Conservation (phyloP, 2,797 vertebrate species). For the Chaetodon trifasciatus region DNA sequence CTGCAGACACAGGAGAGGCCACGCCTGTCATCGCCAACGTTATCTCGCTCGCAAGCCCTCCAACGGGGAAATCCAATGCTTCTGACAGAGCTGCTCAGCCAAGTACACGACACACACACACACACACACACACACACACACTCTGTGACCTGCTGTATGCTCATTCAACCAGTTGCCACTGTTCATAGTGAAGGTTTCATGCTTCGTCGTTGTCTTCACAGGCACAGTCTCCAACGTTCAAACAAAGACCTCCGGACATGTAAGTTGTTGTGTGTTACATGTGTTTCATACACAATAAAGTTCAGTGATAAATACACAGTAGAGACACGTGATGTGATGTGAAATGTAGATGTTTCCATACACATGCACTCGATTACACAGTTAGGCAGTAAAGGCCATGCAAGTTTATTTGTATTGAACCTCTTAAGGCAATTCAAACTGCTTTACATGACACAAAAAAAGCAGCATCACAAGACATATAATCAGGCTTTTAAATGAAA, state of each 20-base stretch:
- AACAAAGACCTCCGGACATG: slow-evolving; percentile 89
- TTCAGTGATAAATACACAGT: no score
- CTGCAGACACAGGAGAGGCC: slow-evolving; percentile 80
- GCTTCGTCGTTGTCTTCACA: slow-evolving; percentile 55
- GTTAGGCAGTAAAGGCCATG: neutral
- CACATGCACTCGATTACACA: no score
- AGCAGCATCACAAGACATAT: no score
- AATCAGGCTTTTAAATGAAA: no score
- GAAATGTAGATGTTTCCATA: no score
- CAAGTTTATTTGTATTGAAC: neutral
- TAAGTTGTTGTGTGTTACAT: slow-evolving; percentile 78
- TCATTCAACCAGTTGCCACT: neutral
- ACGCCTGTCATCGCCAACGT: slow-evolving; percentile 96
- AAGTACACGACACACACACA: slow-evolving; percentile 80
- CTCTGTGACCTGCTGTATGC: neutral
- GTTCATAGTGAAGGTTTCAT: slow-evolving; percentile 12
- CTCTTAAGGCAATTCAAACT: neutral
- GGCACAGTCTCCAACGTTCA: slow-evolving; percentile 87
- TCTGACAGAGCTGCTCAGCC: slow-evolving; percentile 87
- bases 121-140: slow-evolving; percentile 1
- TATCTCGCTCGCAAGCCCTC: slow-evolving; percentile 91
- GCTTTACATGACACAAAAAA: neutral
- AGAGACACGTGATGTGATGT: neutral
- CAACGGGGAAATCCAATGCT: slow-evolving; percentile 84
- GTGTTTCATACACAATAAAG: neutral